Evolutionary conservation across 2,113 vertebrate genomes (phyloP).

Genomic region (Potamarius usumacintae): DNA sequence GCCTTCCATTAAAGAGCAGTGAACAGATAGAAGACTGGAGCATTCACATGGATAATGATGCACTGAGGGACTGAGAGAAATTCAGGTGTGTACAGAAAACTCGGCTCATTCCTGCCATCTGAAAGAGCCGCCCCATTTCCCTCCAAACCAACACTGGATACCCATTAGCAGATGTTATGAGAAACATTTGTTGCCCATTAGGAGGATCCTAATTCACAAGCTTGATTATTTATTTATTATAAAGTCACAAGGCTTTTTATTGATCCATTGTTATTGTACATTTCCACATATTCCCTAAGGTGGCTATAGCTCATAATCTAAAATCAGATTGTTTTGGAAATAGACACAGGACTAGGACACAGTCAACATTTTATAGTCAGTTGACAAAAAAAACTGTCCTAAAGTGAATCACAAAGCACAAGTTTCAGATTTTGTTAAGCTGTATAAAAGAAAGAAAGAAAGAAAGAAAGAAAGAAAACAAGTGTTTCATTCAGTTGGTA

Average conservation of each 20-base stretch:
- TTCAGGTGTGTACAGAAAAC: constrained; percentile 46
- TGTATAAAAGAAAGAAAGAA: background rate
- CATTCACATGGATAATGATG: constrained; percentile 47
- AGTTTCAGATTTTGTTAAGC: background rate
- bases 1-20: constrained; percentile 45
- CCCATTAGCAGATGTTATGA: constrained; percentile 3
- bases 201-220: background rate
- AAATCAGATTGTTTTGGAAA: background rate
- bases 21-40: constrained; percentile 43
- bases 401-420: background rate
- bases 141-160: background rate
- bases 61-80: constrained; percentile 47
- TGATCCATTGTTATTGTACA: background rate
- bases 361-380: background rate
- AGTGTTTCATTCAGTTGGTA: background rate
- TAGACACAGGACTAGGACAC: background rate
- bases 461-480: background rate
- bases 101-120: constrained; percentile 19
- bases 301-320: too few species aligned
- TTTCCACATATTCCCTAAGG: background rate
- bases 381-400: background rate
- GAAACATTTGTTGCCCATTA: background rate
- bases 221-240: constrained; percentile 5
- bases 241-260: background rate
- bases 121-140: background rate